Conservation (phyloP, 2,888 invertebrate species). For the Epicampocera succincta region DNA sequence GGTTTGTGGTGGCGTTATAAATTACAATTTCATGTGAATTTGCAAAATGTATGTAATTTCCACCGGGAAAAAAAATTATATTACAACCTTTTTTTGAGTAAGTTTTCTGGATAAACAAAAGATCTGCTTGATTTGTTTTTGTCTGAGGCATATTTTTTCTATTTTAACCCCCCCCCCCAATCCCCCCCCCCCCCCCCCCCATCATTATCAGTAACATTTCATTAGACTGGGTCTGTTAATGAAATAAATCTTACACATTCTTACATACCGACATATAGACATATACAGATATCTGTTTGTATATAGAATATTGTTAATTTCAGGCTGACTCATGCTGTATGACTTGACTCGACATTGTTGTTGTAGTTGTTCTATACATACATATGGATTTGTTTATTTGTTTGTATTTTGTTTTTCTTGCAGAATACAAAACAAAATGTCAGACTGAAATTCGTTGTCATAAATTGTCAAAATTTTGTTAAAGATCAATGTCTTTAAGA, state of each 20-base stretch:
- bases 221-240: conserved; percentile 10
- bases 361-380: background rate
- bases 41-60: too few species aligned
- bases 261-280: background rate
- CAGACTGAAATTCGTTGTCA: conserved; percentile 51
- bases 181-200: too few species aligned
- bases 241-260: too few species aligned
- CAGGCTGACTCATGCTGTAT: conserved; percentile 6
- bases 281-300: background rate
- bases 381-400: background rate
- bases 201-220: background rate
- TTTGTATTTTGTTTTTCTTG: conserved; percentile 1
- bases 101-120: too few species aligned
- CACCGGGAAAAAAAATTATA: too few species aligned
- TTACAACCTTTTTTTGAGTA: too few species aligned
- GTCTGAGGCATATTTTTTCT: background rate
- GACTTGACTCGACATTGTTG: background rate
- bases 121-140: background rate
- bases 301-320: background rate
- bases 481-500: conserved; percentile 61
- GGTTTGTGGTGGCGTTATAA: too few species aligned
- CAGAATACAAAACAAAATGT: conserved; percentile 41
- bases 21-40: too few species aligned
- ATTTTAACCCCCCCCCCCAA: too few species aligned
- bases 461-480: conserved; percentile 60